A percentile compares a stretch with the other conserved stretches of the same genome.
Evolutionary conservation across 2,113 vertebrate genomes (phyloP).

Genomic region (Gymnorhina tibicen): DNA sequence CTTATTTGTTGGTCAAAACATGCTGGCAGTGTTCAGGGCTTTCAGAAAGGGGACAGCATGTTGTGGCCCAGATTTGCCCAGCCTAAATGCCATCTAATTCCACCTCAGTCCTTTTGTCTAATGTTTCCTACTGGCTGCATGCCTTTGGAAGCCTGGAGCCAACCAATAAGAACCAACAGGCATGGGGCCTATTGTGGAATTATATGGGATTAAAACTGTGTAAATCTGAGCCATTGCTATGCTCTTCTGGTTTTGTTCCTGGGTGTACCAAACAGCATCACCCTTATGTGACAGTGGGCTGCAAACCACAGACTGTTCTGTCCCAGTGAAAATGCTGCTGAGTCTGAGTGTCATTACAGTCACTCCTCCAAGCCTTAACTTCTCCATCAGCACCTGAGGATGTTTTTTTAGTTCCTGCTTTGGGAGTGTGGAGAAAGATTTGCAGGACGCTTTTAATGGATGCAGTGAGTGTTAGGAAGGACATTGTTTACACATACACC

Average conservation of each 20-base stretch:
- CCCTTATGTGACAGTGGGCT: background rate
- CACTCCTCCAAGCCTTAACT: background rate
- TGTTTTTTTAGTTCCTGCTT: background rate
- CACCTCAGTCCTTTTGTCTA: conserved; percentile 31
- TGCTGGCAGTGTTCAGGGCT: background rate
- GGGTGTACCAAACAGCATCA: background rate
- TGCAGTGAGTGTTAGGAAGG: background rate
- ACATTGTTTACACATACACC: fast-evolving
- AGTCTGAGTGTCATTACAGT: background rate
- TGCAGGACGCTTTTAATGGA: background rate
- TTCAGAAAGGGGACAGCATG: background rate
- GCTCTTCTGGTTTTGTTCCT: background rate
- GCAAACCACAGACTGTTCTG: background rate
- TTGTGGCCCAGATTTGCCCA: background rate
- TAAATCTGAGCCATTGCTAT: conserved; percentile 11
- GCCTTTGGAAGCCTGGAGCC: background rate
- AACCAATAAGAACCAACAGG: background rate
- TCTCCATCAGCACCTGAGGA: background rate
- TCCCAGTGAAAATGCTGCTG: background rate
- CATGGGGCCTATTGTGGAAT: conserved; percentile 4
- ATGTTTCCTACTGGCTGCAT: conserved; percentile 28
- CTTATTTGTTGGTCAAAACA: background rate
- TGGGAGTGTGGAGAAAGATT: background rate
- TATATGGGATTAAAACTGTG: conserved; percentile 23
- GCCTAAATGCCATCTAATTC: conserved; percentile 26